phyloP scores from a whole-genome alignment of 2,797 vertebrate species.

The Enteromius trimaculatus region DNA sequence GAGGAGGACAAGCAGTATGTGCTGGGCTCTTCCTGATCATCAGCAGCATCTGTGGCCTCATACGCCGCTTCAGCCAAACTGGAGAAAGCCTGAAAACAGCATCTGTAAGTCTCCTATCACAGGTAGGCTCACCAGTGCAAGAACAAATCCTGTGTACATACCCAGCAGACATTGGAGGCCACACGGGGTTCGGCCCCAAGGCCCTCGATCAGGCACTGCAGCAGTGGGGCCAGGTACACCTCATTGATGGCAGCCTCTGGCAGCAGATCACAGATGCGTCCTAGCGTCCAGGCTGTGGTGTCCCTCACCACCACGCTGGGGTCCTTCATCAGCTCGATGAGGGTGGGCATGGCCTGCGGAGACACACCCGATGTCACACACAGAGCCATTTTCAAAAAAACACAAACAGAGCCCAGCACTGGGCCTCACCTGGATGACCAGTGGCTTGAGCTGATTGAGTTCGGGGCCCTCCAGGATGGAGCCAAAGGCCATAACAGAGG shows the following conservation, averaged over 20 bases:
- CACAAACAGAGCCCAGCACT: not conserved
- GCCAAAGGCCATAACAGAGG: conserved; percentile 97
- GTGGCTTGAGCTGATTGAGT: conserved; percentile 93
- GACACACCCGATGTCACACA: conserved; percentile 14
- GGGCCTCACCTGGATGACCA: conserved; percentile 85
- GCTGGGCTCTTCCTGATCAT: conserved; percentile 94
- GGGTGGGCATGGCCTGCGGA: conserved; percentile 90
- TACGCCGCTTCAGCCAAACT: conserved; percentile 98
- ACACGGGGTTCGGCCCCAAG: conserved; percentile 93
- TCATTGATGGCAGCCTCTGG: conserved; percentile 97
- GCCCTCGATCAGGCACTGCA: conserved; percentile 96
- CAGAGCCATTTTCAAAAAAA: not conserved
- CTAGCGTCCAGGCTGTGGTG: conserved; percentile 97
- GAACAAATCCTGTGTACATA: conserved; percentile 62
- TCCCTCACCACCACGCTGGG: conserved; percentile 96
- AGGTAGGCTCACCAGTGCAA: not conserved
- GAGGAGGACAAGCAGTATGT: conserved; percentile 97
- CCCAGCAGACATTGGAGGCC: conserved; percentile 98
- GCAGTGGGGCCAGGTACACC: conserved; percentile 88
- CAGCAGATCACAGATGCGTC: conserved; percentile 94
- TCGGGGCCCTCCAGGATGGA: conserved; percentile 97
- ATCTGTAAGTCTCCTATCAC: not conserved
- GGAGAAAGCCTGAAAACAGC: conserved; percentile 86
- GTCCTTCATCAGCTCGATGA: conserved; percentile 98
- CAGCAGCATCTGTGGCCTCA: conserved; percentile 93